Percentiles rank a stretch among this genome's conserved stretches.
These are phyloP conservation scores for Agrilus planipennis DNA, from an alignment of 1,140 invertebrate genomes.

Conservation along the genomic window DNA sequence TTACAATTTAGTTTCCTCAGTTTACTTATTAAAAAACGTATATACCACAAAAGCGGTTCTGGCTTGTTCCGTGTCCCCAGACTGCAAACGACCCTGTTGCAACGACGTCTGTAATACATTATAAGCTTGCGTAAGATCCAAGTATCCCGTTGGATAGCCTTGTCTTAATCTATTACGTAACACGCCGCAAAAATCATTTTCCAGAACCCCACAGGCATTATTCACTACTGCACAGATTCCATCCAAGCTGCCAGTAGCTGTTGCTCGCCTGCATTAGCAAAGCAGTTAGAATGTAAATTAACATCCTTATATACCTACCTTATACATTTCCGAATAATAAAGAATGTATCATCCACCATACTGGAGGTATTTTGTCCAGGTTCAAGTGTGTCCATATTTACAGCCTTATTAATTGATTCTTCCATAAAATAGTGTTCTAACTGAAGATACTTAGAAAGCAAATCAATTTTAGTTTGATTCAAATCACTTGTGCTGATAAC, in stretches of 20 bases:
- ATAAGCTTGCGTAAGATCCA: constrained; percentile 69
- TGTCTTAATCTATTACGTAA: constrained; percentile 63
- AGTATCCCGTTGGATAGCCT: constrained; percentile 77
- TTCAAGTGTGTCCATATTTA: constrained; percentile 71
- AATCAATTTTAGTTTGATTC: constrained; percentile 75
- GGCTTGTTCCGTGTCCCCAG: constrained; percentile 66
- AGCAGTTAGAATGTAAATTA: not conserved
- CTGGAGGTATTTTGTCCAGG: constrained; percentile 65
- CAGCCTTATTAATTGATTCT: constrained; percentile 89
- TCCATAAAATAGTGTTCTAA: constrained; percentile 92
- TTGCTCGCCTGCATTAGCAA: constrained; percentile 51
- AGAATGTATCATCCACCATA: constrained; percentile 96
- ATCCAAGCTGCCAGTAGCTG: constrained; percentile 84
- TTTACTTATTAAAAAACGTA: no score
- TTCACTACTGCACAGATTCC: constrained; percentile 95
- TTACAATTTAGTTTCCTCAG: no score
- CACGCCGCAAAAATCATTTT: constrained; percentile 72
- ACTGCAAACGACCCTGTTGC: constrained; percentile 70
- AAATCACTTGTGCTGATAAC: constrained; percentile 67
- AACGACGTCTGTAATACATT: constrained; percentile 69
- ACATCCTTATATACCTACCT: constrained; percentile 49
- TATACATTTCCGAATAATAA: constrained; percentile 93
- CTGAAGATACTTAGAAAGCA: constrained; percentile 80
- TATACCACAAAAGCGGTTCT: constrained; percentile 36
- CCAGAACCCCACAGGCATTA: constrained; percentile 78